These are phyloP conservation scores for Agrotis segetum DNA, from an alignment of 2,888 invertebrate species.

Conservation along the genomic window DNA sequence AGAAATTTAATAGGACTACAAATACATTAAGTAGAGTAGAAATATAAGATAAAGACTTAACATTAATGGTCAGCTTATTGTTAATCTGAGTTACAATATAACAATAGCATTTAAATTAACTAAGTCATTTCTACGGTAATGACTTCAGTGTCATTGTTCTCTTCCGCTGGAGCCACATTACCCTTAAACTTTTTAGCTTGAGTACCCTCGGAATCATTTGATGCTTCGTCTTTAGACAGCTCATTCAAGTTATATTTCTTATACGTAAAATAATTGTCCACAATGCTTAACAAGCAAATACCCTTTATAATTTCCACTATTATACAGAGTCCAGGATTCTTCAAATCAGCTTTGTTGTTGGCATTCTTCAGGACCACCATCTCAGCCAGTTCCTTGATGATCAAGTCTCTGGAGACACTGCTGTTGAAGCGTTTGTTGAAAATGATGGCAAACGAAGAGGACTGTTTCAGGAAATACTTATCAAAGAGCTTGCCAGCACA, in stretches of 20 bases:
- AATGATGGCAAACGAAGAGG: slow-evolving; percentile 94
- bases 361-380: slow-evolving; percentile 93
- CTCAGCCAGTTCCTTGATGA: slow-evolving; percentile 94
- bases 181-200: slow-evolving; percentile 87
- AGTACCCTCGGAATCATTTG: slow-evolving; percentile 82
- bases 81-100: slow-evolving; percentile 54
- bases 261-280: slow-evolving; percentile 94
- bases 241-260: slow-evolving; percentile 97
- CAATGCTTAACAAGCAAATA: slow-evolving; percentile 95
- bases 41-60: slow-evolving; percentile 70
- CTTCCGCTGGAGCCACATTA: slow-evolving; percentile 71
- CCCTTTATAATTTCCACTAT: slow-evolving; percentile 96
- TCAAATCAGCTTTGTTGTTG: slow-evolving; percentile 95
- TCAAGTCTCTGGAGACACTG: slow-evolving; percentile 92
- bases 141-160: slow-evolving; percentile 75
- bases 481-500: slow-evolving; percentile 93
- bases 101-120: slow-evolving; percentile 62
- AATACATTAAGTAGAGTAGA: slow-evolving; percentile 73
- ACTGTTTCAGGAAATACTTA: slow-evolving; percentile 93
- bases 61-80: slow-evolving; percentile 66
- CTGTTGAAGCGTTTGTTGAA: slow-evolving; percentile 95
- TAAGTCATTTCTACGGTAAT: slow-evolving; percentile 53
- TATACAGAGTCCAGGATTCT: slow-evolving; percentile 94
- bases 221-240: slow-evolving; percentile 85
- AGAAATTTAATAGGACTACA: slow-evolving; percentile 75